Conservation (phyloP, 2,888 invertebrate species). For the Eristalinus aeneus region DNA sequence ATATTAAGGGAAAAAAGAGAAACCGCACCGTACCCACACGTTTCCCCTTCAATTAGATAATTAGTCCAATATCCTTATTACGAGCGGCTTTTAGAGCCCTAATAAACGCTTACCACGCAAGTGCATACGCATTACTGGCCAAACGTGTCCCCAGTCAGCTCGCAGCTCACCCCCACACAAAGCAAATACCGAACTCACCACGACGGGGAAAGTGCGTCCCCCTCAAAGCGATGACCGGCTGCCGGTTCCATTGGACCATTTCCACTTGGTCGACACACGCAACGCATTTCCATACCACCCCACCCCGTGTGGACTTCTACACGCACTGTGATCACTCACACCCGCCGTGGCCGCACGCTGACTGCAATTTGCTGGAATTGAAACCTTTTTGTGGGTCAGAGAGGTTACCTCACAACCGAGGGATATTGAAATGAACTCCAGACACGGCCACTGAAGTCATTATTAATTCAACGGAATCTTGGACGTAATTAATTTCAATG, state of each 20-base stretch:
- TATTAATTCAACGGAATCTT: constrained; percentile 57
- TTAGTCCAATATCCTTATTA: constrained; percentile 11
- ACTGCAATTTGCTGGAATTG: constrained; percentile 14
- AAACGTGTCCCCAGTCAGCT: not conserved
- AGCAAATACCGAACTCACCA: constrained; percentile 15
- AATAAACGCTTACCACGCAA: constrained; percentile 44
- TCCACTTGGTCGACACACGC: not conserved
- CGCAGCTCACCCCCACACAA: not conserved
- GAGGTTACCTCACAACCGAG: constrained; percentile 48
- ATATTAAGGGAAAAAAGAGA: constrained; percentile 1
- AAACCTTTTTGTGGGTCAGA: constrained; percentile 45
- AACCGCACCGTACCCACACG: not conserved
- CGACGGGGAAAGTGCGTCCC: not conserved
- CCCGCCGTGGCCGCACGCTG: not conserved
- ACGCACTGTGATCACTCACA: not conserved
- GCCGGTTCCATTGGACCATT: constrained; percentile 16
- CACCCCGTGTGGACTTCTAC: constrained; percentile 4
- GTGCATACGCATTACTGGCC: constrained; percentile 17
- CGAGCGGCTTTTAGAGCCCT: not conserved
- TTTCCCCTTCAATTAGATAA: constrained; percentile 27
- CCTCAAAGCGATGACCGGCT: not conserved
- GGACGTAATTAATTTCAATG: constrained; percentile 63
- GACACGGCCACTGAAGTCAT: constrained; percentile 13
- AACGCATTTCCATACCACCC: not conserved
- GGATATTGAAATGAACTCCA: constrained; percentile 39